These are phyloP conservation scores for Plutomurus gul DNA, from an alignment of 1,140 invertebrate genomes.

Conservation along the genomic window DNA sequence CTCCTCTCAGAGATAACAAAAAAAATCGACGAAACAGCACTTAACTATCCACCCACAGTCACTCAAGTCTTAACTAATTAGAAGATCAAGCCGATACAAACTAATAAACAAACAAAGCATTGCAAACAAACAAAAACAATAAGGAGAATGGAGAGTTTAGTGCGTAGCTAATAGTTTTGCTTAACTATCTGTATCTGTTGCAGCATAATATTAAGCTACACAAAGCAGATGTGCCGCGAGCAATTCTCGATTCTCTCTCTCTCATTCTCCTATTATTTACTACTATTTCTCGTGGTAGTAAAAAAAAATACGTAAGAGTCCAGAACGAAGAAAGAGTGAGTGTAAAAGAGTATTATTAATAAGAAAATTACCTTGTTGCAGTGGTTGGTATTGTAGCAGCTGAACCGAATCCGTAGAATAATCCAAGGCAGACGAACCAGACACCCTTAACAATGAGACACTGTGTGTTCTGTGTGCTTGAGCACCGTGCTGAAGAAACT, in stretches of 20 bases:
- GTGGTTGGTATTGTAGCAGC: too few species aligned
- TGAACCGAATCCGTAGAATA: conserved; percentile 2
- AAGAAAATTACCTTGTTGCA: not conserved
- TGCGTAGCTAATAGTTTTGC: not conserved
- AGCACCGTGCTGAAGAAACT: conserved; percentile 19
- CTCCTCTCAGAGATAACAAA: not conserved
- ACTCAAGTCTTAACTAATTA: conserved; percentile 10
- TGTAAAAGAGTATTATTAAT: not conserved
- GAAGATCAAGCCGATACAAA: not conserved
- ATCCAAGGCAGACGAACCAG: not conserved
- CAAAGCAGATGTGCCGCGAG: not conserved
- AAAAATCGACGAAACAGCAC: not conserved
- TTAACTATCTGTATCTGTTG: too few species aligned
- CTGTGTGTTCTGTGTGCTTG: conserved; percentile 3
- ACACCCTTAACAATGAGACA: not conserved
- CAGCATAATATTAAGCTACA: too few species aligned
- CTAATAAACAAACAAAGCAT: conserved; percentile 14
- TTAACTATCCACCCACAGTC: not conserved
- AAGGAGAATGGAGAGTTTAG: conserved; percentile 24
- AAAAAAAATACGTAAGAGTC: conserved; percentile 10
- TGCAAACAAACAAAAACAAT: not conserved
- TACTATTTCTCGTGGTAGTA: not conserved
- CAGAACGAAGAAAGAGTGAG: too few species aligned
- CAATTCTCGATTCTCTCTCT: not conserved
- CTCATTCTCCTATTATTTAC: not conserved